These are phyloP conservation scores for Conistra vaccinii DNA, from an alignment of 2,888 invertebrate species.

Conservation along the genomic window DNA sequence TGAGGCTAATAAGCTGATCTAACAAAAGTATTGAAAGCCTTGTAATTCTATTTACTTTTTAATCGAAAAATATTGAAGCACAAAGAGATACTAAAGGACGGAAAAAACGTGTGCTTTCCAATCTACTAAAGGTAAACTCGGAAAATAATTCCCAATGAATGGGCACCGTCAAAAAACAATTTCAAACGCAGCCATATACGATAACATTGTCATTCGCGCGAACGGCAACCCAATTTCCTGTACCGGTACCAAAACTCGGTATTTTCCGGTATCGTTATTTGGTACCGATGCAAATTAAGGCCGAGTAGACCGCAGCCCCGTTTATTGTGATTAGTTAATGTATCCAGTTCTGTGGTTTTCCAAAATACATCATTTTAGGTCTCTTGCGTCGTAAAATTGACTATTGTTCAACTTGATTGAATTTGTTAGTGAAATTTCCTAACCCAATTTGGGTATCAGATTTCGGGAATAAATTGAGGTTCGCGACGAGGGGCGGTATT, in stretches of 20 bases:
- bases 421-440: conserved; percentile 62
- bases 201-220: conserved; percentile 38
- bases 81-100: conserved; percentile 1
- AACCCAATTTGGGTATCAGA: conserved; percentile 58
- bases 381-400: conserved; percentile 61
- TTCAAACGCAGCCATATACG: conserved; percentile 29
- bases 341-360: conserved; percentile 51
- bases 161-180: conserved; percentile 42
- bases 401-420: conserved; percentile 69
- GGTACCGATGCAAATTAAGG: conserved; percentile 66
- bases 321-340: conserved; percentile 70
- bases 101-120: conserved; percentile 2
- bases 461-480: conserved; percentile 58
- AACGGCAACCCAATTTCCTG: conserved; percentile 52
- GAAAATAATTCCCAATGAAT: conserved; percentile 30
- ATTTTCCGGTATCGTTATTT: conserved; percentile 58
- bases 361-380: conserved; percentile 54
- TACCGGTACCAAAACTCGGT: conserved; percentile 47
- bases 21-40: not conserved
- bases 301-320: conserved; percentile 60
- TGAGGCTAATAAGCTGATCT: not conserved
- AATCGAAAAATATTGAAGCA: conserved; percentile 10
- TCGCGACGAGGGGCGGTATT: conserved; percentile 16
- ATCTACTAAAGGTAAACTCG: conserved; percentile 8
- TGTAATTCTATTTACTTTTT: conserved; percentile 1